A percentile compares a stretch with the other conserved stretches of the same genome.
phyloP scores from a whole-genome alignment of 2,113 vertebrate genomes.

The Archocentrus centrarchus region DNA sequence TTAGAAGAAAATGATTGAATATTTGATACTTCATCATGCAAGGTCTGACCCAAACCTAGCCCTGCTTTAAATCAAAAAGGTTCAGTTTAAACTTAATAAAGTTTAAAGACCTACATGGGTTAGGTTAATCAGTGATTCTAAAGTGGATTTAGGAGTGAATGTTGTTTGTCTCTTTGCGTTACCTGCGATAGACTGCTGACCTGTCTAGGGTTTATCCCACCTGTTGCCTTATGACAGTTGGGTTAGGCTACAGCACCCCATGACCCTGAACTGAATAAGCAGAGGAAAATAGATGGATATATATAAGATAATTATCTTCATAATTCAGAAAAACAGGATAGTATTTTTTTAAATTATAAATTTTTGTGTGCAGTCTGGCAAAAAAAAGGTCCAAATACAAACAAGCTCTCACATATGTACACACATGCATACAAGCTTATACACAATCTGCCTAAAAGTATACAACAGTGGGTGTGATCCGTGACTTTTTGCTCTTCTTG shows the following conservation, averaged over 20 bases:
- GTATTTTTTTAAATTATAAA: not conserved
- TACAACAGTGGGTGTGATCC: slow-evolving; percentile 55
- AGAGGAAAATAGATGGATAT: not conserved
- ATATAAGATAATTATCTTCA: not conserved
- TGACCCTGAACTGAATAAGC: not conserved
- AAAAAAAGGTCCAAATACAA: not conserved
- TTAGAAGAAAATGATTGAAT: not conserved
- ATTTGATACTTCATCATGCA: not conserved
- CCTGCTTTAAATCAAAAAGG: not conserved
- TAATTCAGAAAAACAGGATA: not conserved
- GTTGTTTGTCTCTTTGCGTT: not conserved
- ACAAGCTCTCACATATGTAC: not conserved
- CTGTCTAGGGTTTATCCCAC: too few relatives aligned
- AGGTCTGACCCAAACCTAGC: not conserved
- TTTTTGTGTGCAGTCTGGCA: not conserved
- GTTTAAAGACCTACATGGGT: not conserved
- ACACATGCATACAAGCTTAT: not conserved
- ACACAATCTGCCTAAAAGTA: slow-evolving; percentile 39
- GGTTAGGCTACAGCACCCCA: too few relatives aligned
- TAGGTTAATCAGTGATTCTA: not conserved
- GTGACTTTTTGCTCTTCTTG: slow-evolving; percentile 43
- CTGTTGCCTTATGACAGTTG: too few relatives aligned
- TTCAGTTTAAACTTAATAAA: not conserved
- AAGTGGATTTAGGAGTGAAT: not conserved
- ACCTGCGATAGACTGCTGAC: too few relatives aligned